Conservation (phyloP, 2,113 vertebrate species). For the Nanger granti region DNA sequence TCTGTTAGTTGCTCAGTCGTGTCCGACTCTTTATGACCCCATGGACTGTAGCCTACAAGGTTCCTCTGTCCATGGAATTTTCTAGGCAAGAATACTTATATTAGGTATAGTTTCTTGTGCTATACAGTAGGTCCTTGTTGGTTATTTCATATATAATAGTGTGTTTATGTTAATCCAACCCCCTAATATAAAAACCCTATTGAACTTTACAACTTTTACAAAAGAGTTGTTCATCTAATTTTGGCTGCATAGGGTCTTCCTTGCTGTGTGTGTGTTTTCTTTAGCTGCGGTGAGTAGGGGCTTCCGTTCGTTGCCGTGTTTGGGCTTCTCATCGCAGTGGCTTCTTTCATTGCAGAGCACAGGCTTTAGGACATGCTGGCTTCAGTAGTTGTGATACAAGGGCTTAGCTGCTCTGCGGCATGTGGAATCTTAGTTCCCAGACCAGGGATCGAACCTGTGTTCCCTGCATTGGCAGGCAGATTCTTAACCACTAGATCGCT, state of each 20-base stretch:
- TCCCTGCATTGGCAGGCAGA: background rate
- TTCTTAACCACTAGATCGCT: background rate
- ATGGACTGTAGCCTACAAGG: background rate
- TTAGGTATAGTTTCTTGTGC: background rate
- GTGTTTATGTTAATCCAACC: background rate
- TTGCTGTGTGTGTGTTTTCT: background rate
- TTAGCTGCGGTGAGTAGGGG: background rate
- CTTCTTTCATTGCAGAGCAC: background rate
- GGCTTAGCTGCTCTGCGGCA: background rate
- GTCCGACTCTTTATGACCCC: background rate
- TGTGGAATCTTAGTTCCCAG: background rate
- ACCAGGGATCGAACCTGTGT: background rate
- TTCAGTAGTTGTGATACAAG: background rate
- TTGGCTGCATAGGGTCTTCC: background rate
- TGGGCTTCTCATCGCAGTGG: background rate
- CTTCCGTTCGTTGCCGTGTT: background rate
- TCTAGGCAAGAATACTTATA: background rate
- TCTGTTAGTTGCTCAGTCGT: background rate
- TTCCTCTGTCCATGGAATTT: background rate
- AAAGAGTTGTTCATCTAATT: accelerated
- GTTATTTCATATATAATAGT: background rate
- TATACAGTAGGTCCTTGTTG: background rate
- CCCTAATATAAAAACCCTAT: background rate
- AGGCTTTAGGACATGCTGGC: background rate
- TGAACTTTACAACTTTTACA: background rate